A percentile compares a stretch with the other conserved stretches of the same genome.
These are phyloP conservation scores for Hiodon tergisus DNA, from an alignment of 2,113 vertebrate genomes.

Conservation along the genomic window DNA sequence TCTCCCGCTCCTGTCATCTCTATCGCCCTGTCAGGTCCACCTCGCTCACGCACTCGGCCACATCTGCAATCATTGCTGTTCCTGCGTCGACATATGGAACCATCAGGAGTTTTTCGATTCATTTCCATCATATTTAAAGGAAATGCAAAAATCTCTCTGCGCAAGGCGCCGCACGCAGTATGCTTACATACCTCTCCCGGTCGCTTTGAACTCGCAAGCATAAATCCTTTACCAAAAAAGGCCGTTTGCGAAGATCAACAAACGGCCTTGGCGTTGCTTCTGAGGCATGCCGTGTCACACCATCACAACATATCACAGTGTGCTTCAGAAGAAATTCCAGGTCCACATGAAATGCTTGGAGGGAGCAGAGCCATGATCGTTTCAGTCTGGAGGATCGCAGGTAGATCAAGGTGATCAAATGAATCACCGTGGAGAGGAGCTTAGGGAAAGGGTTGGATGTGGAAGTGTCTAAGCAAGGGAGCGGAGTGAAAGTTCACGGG, in stretches of 20 bases:
- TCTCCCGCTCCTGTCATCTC: conserved; percentile 12
- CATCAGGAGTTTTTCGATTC: conserved; percentile 40
- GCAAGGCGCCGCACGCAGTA: conserved; percentile 14
- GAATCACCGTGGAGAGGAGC: background rate
- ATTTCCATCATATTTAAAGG: conserved; percentile 38
- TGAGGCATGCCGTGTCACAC: conserved; percentile 34
- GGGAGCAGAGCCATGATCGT: conserved; percentile 24
- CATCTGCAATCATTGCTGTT: conserved; percentile 26
- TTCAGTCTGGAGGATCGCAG: conserved; percentile 31
- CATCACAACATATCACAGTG: conserved; percentile 22
- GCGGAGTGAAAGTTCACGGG: too few species aligned
- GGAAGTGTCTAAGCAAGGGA: background rate
- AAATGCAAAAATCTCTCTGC: conserved; percentile 29
- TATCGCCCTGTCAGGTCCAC: conserved; percentile 32
- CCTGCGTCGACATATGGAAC: conserved; percentile 35
- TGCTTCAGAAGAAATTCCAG: conserved; percentile 23
- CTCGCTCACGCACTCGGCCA: conserved; percentile 32
- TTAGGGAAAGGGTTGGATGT: background rate
- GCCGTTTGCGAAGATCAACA: conserved; percentile 38
- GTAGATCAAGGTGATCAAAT: conserved; percentile 24
- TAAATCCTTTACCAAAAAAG: conserved; percentile 31
- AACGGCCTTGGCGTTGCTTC: conserved; percentile 27
- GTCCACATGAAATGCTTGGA: conserved; percentile 17
- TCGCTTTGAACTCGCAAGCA: conserved; percentile 35
- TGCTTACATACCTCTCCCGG: conserved; percentile 31